Evolutionary conservation across 2,797 vertebrate genomes (phyloP).

Genomic region (Galaxias olidus): DNA sequence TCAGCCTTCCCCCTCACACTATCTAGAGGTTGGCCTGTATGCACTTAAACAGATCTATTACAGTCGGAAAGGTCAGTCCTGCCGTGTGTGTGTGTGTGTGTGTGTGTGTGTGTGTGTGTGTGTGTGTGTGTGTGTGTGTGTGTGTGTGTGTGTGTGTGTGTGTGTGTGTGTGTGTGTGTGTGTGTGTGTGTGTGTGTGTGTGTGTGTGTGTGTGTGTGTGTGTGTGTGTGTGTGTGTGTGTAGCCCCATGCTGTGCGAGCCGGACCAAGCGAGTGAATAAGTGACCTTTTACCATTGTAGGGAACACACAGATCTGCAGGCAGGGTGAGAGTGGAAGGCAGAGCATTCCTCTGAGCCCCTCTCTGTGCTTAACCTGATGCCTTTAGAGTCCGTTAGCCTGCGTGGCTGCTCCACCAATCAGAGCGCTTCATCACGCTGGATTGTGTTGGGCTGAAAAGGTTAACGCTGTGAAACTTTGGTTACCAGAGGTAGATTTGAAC

Average conservation of each 20-base stretch:
- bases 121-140: conserved; percentile 1
- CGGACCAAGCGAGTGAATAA: conserved; percentile 29
- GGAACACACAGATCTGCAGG: conserved; percentile 4
- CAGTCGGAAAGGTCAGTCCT: neutral
- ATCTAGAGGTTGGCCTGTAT: too few relatives aligned
- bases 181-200: neutral
- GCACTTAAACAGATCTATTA: neutral
- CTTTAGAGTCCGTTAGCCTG: too few relatives aligned
- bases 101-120: neutral
- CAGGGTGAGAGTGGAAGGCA: neutral
- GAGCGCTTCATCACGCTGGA: too few relatives aligned
- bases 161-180: neutral
- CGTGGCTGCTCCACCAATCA: too few relatives aligned
- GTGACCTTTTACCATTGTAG: conserved; percentile 39
- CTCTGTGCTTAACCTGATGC: neutral
- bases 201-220: neutral
- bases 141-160: conserved; percentile 5
- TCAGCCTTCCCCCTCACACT: neutral
- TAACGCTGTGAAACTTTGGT: too few relatives aligned
- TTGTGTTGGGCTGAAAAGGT: too few relatives aligned
- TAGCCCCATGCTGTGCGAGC: conserved; percentile 8
- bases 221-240: conserved; percentile 9
- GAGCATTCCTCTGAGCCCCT: conserved; percentile 8
- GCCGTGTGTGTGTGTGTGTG: neutral
- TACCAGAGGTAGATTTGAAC: too few relatives aligned